Evolutionary conservation across 2,888 invertebrate genomes (phyloP).

Genomic region (Reticulitermes lucifugus): DNA sequence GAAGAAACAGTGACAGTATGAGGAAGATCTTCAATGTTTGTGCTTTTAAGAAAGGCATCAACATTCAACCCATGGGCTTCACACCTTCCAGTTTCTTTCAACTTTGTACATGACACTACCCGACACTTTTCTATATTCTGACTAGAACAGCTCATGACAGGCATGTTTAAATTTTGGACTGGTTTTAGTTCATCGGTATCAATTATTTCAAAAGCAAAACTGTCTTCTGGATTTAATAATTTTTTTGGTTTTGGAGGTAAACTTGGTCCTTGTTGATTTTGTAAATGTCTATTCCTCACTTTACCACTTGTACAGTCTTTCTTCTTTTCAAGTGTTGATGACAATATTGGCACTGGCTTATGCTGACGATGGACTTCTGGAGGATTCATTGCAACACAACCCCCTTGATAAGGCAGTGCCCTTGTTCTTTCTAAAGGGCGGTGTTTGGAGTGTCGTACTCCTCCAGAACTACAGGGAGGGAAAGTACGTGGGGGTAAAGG

Average conservation of each 20-base stretch:
- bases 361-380: constrained; percentile 77
- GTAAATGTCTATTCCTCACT: constrained; percentile 12
- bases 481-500: constrained; percentile 76
- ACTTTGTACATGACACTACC: constrained; percentile 1
- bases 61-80: constrained; percentile 3
- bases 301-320: background rate
- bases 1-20: background rate
- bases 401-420: constrained; percentile 62
- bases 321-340: background rate
- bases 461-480: constrained; percentile 48
- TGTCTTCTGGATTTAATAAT: constrained; percentile 73
- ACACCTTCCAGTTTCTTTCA: constrained; percentile 9
- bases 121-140: constrained; percentile 18
- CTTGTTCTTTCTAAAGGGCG: constrained; percentile 80
- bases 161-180: background rate
- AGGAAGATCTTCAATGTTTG: background rate
- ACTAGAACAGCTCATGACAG: constrained; percentile 31
- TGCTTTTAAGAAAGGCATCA: constrained; percentile 19
- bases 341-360: constrained; percentile 67
- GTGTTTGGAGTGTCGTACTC: constrained; percentile 65
- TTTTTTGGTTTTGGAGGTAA: constrained; percentile 57
- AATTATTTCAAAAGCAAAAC: constrained; percentile 86
- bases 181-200: constrained; percentile 77
- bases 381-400: constrained; percentile 63
- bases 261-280: constrained; percentile 53